These are phyloP conservation scores for Drosophila subquinaria DNA, from an alignment of 2,888 invertebrate genomes.

Conservation along the genomic window DNA sequence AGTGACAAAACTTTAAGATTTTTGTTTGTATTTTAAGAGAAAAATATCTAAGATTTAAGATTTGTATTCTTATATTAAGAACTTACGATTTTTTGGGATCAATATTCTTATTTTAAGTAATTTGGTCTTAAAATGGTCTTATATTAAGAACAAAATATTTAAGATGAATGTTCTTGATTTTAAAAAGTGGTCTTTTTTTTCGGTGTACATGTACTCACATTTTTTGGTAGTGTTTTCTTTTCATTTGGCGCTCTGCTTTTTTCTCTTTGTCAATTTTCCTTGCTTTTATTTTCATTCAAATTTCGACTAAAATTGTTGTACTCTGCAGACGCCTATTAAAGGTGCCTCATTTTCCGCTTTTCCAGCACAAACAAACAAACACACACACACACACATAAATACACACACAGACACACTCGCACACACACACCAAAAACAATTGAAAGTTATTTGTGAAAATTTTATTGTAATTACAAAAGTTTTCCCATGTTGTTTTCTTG, in stretches of 20 bases:
- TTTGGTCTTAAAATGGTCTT: too few species aligned
- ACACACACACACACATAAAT: slow-evolving; percentile 6
- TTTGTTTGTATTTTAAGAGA: too few species aligned
- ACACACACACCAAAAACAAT: slow-evolving; percentile 57
- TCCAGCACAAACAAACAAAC: not conserved
- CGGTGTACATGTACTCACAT: slow-evolving; percentile 9
- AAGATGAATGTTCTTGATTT: too few species aligned
- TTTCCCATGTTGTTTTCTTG: slow-evolving; percentile 66
- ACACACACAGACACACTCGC: slow-evolving; percentile 10
- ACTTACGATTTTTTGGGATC: too few species aligned
- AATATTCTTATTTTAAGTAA: too few species aligned
- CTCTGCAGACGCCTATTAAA: slow-evolving; percentile 38
- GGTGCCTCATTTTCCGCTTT: slow-evolving; percentile 30
- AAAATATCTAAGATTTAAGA: too few species aligned
- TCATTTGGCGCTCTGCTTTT: slow-evolving; percentile 47
- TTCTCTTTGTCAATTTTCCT: slow-evolving; percentile 30
- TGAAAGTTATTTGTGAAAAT: slow-evolving; percentile 81
- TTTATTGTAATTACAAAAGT: slow-evolving; percentile 81
- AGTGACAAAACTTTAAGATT: too few species aligned
- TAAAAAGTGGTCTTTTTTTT: too few species aligned
- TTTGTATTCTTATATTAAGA: too few species aligned
- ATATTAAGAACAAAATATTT: too few species aligned
- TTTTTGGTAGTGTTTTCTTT: slow-evolving; percentile 67
- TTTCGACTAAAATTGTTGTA: slow-evolving; percentile 15
- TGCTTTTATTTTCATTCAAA: slow-evolving; percentile 55